phyloP scores from a whole-genome alignment of 2,113 vertebrate species.

The Aegotheles bennettii region DNA sequence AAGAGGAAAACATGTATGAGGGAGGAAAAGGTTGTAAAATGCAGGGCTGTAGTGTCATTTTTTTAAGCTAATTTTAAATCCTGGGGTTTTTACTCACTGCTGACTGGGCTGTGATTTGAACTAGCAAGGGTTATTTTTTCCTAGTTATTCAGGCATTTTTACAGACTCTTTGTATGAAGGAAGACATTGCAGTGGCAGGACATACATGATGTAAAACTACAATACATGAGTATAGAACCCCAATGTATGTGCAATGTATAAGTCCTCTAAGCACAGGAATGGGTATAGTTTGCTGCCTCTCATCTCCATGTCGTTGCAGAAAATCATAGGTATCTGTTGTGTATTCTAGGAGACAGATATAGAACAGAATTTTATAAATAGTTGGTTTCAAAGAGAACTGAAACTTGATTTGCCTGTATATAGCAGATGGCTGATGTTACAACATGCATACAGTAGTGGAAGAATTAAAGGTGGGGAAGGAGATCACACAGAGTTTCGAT shows the following conservation, averaged over 20 bases:
- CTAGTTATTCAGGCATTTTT: background rate
- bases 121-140: background rate
- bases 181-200: background rate
- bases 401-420: background rate
- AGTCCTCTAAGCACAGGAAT: background rate
- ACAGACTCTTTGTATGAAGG: background rate
- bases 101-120: background rate
- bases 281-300: background rate
- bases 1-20: background rate
- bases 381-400: background rate
- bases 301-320: background rate
- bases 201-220: background rate
- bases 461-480: background rate
- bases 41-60: background rate
- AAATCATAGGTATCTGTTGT: background rate
- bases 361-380: background rate
- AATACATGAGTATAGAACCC: background rate
- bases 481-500: background rate
- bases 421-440: background rate
- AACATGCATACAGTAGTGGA: background rate
- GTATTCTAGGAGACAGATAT: background rate
- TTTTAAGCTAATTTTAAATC: background rate
- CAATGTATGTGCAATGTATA: background rate
- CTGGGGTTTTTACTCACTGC: background rate
- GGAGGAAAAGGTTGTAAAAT: background rate